phyloP scores from a whole-genome alignment of 2,888 invertebrate genomes.

The Dryocosmus kuriphilus region DNA sequence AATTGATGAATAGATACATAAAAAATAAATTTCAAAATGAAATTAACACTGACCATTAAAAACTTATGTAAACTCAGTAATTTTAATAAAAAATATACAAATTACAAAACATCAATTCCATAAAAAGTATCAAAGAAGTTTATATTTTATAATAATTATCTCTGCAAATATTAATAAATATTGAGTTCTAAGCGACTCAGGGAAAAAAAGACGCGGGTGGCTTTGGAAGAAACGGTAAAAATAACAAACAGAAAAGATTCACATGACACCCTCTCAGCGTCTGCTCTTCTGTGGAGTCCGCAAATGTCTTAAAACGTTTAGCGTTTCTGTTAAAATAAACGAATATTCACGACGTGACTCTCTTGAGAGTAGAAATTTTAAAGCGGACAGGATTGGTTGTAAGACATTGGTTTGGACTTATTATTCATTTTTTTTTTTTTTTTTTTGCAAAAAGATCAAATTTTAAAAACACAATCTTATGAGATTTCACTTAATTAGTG shows the following conservation, averaged over 20 bases:
- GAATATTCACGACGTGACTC: conserved; percentile 10
- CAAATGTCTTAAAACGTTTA: background rate
- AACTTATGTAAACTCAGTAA: too few relatives aligned
- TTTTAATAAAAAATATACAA: background rate
- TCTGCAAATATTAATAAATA: background rate
- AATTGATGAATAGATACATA: background rate
- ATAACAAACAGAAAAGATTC: background rate
- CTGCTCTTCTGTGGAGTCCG: background rate
- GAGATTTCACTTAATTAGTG: background rate
- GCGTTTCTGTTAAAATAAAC: conserved; percentile 11
- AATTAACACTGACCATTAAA: too few relatives aligned
- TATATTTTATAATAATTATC: background rate
- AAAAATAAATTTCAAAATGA: background rate
- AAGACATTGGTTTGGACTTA: background rate
- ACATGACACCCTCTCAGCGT: background rate
- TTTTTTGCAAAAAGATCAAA: background rate
- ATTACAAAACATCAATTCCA: background rate
- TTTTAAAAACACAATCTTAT: background rate
- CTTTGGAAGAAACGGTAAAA: background rate
- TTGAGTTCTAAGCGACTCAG: background rate
- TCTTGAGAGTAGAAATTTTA: background rate
- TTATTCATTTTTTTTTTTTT: background rate
- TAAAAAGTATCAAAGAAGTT: background rate
- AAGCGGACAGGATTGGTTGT: background rate
- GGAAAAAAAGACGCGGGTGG: background rate